A percentile compares a stretch with the other conserved stretches of the same genome.
These are phyloP conservation scores for Agapornis roseicollis DNA, from an alignment of 2,113 vertebrate genomes.

Conservation along the genomic window DNA sequence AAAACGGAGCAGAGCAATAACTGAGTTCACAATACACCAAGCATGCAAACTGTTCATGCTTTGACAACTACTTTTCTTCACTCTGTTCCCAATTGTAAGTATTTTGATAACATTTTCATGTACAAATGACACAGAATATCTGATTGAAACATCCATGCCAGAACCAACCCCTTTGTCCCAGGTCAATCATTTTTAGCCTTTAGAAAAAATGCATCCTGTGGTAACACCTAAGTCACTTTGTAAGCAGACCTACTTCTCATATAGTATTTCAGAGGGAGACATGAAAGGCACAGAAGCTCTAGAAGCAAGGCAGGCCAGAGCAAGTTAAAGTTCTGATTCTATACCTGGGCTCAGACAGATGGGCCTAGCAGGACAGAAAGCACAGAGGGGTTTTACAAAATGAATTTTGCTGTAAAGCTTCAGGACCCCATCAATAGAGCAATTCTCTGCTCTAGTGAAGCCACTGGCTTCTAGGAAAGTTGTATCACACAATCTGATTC, in stretches of 20 bases:
- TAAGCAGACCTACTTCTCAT: neutral
- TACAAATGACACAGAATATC: neutral
- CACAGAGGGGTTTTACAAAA: neutral
- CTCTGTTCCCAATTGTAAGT: neutral
- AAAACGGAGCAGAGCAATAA: neutral
- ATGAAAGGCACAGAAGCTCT: neutral
- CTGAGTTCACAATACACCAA: neutral
- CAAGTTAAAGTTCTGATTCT: neutral
- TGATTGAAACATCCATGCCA: neutral
- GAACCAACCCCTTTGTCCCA: neutral
- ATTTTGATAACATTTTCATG: neutral
- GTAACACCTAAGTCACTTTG: neutral
- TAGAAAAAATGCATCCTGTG: neutral
- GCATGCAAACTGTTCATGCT: neutral
- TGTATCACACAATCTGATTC: accelerated
- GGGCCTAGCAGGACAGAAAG: neutral
- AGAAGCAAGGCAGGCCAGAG: neutral
- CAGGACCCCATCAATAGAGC: neutral
- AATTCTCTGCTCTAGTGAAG: neutral
- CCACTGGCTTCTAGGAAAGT: neutral
- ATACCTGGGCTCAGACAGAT: neutral
- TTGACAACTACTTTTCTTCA: neutral
- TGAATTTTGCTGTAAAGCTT: neutral
- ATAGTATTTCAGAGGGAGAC: neutral
- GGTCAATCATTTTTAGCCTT: neutral